Evolutionary conservation across 2,888 invertebrate species (phyloP).

Genomic region (Papilio gigon): DNA sequence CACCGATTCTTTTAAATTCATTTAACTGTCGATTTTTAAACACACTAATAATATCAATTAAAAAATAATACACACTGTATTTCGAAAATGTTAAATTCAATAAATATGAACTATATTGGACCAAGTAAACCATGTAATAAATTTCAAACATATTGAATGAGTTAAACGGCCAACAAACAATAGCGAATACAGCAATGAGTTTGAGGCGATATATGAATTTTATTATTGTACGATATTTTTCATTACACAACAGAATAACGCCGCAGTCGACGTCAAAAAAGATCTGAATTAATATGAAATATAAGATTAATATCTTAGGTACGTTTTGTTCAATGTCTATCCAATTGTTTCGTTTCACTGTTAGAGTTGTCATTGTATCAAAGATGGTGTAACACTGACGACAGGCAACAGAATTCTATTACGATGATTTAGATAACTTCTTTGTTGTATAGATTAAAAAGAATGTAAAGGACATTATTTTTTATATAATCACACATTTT

Average conservation of each 20-base stretch:
- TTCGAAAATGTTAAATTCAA: background rate
- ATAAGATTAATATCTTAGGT: background rate
- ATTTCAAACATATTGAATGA: background rate
- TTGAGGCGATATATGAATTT: constrained; percentile 9
- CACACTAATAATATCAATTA: background rate
- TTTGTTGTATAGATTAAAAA: too few relatives aligned
- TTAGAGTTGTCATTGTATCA: background rate
- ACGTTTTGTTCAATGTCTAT: constrained; percentile 4
- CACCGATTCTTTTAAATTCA: constrained; percentile 3
- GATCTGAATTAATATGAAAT: background rate
- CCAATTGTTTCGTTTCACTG: constrained; percentile 11
- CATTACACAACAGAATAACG: background rate
- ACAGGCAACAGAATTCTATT: too few relatives aligned
- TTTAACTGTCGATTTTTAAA: background rate
- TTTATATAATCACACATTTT: too few relatives aligned
- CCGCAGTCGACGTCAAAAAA: constrained; percentile 22
- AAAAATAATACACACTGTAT: constrained; percentile 8
- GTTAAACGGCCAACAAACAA: background rate
- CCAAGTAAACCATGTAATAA: background rate
- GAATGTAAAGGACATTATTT: too few relatives aligned
- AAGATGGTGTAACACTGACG: background rate
- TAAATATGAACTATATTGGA: background rate
- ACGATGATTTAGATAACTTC: too few relatives aligned
- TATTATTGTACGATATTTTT: background rate
- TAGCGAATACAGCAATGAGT: background rate